phyloP scores from a whole-genome alignment of 1,140 invertebrate species.

The roundworm (Caenorhabditis elegans) region WBcel235 BX284604.4:7506001-7506500 shows the following conservation, averaged over 20 bases:
- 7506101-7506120: constrained; percentile 34
- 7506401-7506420: neutral
- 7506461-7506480: neutral
- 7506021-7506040: constrained; percentile 53
- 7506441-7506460: neutral
- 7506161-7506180: neutral
- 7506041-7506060: constrained; percentile 57
- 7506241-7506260: constrained; percentile 35
- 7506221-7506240: constrained; percentile 32
- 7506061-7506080: constrained; percentile 55
- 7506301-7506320: no score
- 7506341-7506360: constrained; percentile 29
- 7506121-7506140: constrained; percentile 26
- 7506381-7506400: constrained; percentile 26
- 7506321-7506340: constrained; percentile 11
- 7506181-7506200: constrained; percentile 31
- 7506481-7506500: constrained; percentile 17
- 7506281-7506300: constrained; percentile 9
- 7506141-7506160: neutral
- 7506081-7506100: constrained; percentile 46
- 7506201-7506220: constrained; percentile 17
- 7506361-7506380: constrained; percentile 18
- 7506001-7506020: constrained; percentile 51
- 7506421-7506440: constrained; percentile 21
- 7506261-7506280: constrained; percentile 41